Evolutionary conservation across 2,113 vertebrate species (phyloP), one percentile per base, ranked within the genome.

Genomic region (Cygnus atratus): DNA sequence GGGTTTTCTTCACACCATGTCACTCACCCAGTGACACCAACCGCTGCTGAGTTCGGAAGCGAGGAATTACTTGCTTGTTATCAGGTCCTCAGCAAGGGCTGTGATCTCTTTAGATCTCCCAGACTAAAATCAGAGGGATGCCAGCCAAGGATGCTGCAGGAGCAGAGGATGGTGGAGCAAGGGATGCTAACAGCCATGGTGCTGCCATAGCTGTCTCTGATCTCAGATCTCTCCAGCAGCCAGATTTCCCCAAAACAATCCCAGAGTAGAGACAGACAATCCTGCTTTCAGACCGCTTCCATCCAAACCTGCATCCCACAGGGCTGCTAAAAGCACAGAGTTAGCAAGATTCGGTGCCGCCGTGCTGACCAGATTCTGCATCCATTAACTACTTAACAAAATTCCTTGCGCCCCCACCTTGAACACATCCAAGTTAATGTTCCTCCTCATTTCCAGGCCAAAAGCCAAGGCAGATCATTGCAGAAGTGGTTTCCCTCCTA

Each of bases 321-420:
- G 73, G 68, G 9, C 1, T 88, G 72, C 41, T 81, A 48, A 96
- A 96, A 95, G 52, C 72, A 83, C 90, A 3, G 43, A 83, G 52
- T 83, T 72, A 97, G 94, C 93, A 88, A 72, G 79, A 95, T 68
- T 39, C 1, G 0, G 65, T 87, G 94, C 84, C 82, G 85, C 5
- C 12, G 46, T 68, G 35, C 82, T 84, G 80, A 91, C 94, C 88
- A 84, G 94, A 93, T 84, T 52, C 92, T 58, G 8, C 5, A 3
- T 92, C 85, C 92, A 80, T 93, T 95, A 95, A 80, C 82, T 74
- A 90, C 95, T 96, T 93, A 93, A 94, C 95, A 95, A 94, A 96
- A 93, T 77, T 94, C 72, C 68, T 70, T 28, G 37, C 31, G 46
- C 67, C 75, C 26, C 29, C 0, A 0, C 33, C 50, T 44, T 37